These are phyloP conservation scores for Tragelaphus scriptus DNA, from an alignment of 2,113 vertebrate genomes.

Conservation along the genomic window DNA sequence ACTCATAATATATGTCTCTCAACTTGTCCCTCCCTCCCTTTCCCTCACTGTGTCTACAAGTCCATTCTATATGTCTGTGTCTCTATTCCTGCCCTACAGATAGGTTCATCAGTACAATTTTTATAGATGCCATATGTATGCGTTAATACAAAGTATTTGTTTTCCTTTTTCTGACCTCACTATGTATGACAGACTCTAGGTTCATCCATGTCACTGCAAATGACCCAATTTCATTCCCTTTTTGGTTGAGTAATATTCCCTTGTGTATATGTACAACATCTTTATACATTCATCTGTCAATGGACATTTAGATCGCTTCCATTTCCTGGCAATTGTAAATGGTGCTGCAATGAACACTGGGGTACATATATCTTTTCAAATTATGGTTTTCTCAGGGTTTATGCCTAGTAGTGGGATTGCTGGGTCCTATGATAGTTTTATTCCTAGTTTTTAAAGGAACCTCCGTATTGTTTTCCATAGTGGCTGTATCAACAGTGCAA, in stretches of 20 bases:
- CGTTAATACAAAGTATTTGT: background rate
- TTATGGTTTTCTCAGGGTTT: background rate
- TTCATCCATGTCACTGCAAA: background rate
- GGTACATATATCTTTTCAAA: background rate
- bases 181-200: background rate
- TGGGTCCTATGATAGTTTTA: background rate
- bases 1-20: too few relatives aligned
- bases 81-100: background rate
- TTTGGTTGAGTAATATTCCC: background rate
- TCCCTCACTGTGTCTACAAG: too few relatives aligned
- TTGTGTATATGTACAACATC: background rate
- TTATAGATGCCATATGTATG: background rate
- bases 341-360: accelerated
- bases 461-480: background rate
- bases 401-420: background rate
- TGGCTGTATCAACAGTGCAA: background rate
- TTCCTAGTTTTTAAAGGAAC: background rate
- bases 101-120: background rate
- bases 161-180: background rate
- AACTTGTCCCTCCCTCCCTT: too few relatives aligned
- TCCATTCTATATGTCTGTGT: background rate
- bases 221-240: background rate
- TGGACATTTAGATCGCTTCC: background rate
- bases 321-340: background rate
- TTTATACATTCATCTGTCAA: background rate